Base-by-base conservation (phyloP, 1,140 invertebrate species). In the Nomia melanderi region DNA sequence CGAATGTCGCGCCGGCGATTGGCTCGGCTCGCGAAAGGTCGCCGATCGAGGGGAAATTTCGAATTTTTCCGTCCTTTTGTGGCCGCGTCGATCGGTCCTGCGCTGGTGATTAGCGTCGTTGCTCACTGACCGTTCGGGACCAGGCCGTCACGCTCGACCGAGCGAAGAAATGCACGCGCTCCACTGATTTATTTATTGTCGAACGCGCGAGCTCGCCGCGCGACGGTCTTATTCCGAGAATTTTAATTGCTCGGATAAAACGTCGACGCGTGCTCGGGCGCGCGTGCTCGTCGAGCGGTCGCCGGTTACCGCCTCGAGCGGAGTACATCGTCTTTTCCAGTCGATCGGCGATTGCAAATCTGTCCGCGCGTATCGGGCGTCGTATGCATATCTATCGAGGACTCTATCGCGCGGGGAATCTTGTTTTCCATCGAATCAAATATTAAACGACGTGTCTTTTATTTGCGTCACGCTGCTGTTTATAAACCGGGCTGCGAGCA, bases 141-240 rank as follows among this genome's bases (percentile, higher is more conserved):
- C 63, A 60, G 75, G 41, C 75, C 64, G 82, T 82, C 62, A 71
- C 71, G 82, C 82, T 83, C 81, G 81, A 70, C 36, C 76, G 54
- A 83, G 66, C 82, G 71, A 83, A 83, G 77, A 83, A 83, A 83
- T 75, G 80, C 82, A 79, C 80, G 54, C 82, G 82, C 82, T 39
- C 77, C 71, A 72, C 75, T 83, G 80, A 82, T 83, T 83, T 82
- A 83, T 82, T 82, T 82, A 82, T 83, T 62, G 75, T 78, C 64
- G 70, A 75, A 67, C 79, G 74, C 79, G 53, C 50, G 44, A 63
- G 70, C 70, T 59, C 64, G 64, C 67, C 0, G 36, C 44, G 29
- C 66, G 63, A 66, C 33, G 60, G 47, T 41, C 50, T 82, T 78
- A 72, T 83, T 79, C 77, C 63, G 64, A 77, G 82, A 74, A 83